Percentiles rank a stretch among this genome's conserved stretches.
phyloP scores from a whole-genome alignment of 2,888 invertebrate genomes.

The Acanthosepion pharaonis region DNA sequence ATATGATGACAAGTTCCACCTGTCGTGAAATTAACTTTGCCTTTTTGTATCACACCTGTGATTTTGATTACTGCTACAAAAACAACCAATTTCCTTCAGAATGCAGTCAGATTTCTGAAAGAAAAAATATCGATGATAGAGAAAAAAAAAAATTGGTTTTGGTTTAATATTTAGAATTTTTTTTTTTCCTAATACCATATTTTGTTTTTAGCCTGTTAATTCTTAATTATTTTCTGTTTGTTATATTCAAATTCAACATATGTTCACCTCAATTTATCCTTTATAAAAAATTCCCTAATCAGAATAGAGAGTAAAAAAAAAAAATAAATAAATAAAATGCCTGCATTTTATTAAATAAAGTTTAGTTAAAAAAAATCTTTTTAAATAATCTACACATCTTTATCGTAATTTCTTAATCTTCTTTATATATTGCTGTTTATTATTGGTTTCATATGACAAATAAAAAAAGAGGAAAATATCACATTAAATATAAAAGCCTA shows the following conservation, averaged over 20 bases:
- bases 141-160: neutral
- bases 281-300: neutral
- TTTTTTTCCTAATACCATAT: neutral
- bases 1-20: conserved; percentile 24
- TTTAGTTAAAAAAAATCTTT: no score
- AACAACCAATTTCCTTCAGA: neutral
- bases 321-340: neutral
- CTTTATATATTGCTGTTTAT: no score
- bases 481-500: no score
- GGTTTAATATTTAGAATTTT: neutral
- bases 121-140: neutral
- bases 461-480: no score
- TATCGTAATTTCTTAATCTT: no score
- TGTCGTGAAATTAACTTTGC: conserved; percentile 4
- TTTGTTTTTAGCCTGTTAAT: neutral
- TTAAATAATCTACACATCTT: no score
- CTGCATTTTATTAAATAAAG: no score
- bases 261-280: no score
- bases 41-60: neutral
- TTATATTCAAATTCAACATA: neutral
- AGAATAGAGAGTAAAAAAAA: neutral
- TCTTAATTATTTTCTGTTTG: neutral
- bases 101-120: neutral
- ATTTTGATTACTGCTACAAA: neutral
- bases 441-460: no score